Evolutionary conservation across 2,113 vertebrate species (phyloP), one percentile per base, ranked within the genome.

Genomic region (Campylomormyrus numenius): DNA sequence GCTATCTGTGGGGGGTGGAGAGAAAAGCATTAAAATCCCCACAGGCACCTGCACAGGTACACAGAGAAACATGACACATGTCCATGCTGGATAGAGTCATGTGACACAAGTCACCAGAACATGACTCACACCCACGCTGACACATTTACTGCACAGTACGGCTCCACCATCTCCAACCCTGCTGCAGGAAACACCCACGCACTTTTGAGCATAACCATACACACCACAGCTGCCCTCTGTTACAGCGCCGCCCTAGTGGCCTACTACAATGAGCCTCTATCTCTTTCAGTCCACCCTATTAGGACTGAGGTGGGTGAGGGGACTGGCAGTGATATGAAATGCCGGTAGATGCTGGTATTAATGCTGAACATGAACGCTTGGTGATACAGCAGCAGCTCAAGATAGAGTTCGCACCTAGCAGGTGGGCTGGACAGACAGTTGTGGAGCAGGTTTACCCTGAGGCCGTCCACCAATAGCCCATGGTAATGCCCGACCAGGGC

Each of bases 1-100:
- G 95, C 97, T 96, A 93, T 99, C 98, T 99, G 95, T 0, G 49
- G n/a, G 19, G 24, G 15, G 17, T 17, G 35, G 27, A 9, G 74
- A 88, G 50, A 21, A 46, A 27, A 48, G 62, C 13, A 42, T 80
- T 80, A 88, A 7, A 58, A 89, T 56, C 3, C 15, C 11, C 50
- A 58, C 74, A 48, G 35, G n/a, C 62, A 21, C 15, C 9, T 1
- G 3, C 84, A 86, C 48, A 27, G 15, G 35, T 80, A 19, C 74
- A 42, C 17, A 15, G 27, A 77, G 31, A 80, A 39, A 5, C 35
- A 42, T 77, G 1, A 39, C 70, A 39, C 62, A 3, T 31, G 62
- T 66, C n/a, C 62, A 27, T 31, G 10, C 27, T 4, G 62, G 27
- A 70, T 31, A 27, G n/a, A 31, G n/a, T 66, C 62, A 66, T 11